A percentile compares a stretch with the other conserved stretches of the same genome.
These are phyloP conservation scores for Typhlomys cinereus DNA, from an alignment of 2,113 vertebrate species.

Conservation along the genomic window DNA sequence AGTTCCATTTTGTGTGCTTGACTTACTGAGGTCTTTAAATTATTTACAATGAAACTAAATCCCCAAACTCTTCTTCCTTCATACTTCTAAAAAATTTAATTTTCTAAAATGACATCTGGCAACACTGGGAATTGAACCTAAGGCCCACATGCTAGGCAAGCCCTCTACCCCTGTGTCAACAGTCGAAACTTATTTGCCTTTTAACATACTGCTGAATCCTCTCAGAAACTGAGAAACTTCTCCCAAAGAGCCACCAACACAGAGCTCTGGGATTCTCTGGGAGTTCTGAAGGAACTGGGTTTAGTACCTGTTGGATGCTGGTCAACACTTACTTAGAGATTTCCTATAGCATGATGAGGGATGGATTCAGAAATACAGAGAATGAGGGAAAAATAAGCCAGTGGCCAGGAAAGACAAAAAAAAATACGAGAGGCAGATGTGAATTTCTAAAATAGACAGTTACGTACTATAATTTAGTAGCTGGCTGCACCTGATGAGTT, in stretches of 20 bases:
- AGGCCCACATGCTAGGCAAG: too few species aligned
- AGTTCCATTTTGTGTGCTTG: not conserved
- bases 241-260: not conserved
- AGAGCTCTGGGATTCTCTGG: not conserved
- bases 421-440: not conserved
- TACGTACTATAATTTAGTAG: not conserved
- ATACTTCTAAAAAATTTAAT: slow-evolving; percentile 21
- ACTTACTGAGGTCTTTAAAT: slow-evolving; percentile 24
- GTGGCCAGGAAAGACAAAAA: not conserved
- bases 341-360: not conserved
- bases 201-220: not conserved
- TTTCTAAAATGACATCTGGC: not conserved
- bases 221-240: not conserved
- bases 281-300: not conserved
- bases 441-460: not conserved
- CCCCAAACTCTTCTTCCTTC: not conserved
- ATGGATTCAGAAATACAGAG: not conserved
- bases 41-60: not conserved
- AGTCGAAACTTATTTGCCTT: not conserved
- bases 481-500: not conserved
- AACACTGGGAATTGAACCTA: too few species aligned
- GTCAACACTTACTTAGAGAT: not conserved
- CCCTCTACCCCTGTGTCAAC: not conserved
- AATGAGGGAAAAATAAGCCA: not conserved
- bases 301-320: not conserved